These are phyloP conservation scores for Trogon surrucura DNA, from an alignment of 2,113 vertebrate genomes.

Conservation along the genomic window DNA sequence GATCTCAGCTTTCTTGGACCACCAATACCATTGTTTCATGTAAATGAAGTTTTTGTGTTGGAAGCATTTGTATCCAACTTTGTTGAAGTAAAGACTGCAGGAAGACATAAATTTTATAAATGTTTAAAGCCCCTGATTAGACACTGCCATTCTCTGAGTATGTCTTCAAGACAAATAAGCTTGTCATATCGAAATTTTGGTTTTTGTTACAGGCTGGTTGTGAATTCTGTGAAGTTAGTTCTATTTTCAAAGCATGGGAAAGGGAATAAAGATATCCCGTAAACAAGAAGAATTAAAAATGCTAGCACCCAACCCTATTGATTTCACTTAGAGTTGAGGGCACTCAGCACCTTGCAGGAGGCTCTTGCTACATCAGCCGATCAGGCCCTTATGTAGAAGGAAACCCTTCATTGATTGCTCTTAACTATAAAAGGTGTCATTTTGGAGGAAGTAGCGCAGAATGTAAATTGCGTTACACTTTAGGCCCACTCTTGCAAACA, in stretches of 20 bases:
- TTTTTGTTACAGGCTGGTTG: background rate
- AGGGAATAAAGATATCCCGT: background rate
- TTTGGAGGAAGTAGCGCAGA: constrained; percentile 20
- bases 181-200: background rate
- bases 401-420: constrained; percentile 66
- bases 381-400: constrained; percentile 49
- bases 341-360: constrained; percentile 61
- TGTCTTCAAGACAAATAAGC: constrained; percentile 41
- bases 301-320: constrained; percentile 43
- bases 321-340: constrained; percentile 54
- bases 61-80: constrained; percentile 40
- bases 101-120: constrained; percentile 28
- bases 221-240: background rate
- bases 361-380: constrained; percentile 52
- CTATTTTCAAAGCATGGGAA: background rate
- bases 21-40: constrained; percentile 3
- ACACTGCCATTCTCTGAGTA: constrained; percentile 14
- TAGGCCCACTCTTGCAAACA: background rate
- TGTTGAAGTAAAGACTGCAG: constrained; percentile 20
- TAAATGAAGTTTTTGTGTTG: background rate
- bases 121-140: constrained; percentile 20
- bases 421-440: constrained; percentile 50
- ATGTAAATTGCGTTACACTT: constrained; percentile 21
- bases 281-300: constrained; percentile 21
- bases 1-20: constrained; percentile 26